A percentile compares a stretch with the other conserved stretches of the same genome.
phyloP scores from a whole-genome alignment of 2,797 vertebrate genomes.

The Pelobates cultripes region DNA sequence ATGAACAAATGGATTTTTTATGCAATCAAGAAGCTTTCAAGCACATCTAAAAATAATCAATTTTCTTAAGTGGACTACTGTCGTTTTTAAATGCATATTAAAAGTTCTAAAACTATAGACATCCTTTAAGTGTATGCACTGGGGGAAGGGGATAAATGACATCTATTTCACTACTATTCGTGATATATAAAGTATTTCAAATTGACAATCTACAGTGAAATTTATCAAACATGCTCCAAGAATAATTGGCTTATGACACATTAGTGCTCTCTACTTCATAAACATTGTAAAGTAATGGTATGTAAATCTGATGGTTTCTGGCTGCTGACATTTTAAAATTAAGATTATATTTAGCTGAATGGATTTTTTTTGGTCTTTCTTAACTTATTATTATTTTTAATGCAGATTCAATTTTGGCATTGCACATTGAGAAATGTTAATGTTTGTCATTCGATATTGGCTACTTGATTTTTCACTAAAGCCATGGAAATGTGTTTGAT shows the following conservation, averaged over 20 bases:
- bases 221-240: conserved; percentile 30
- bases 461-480: conserved; percentile 4
- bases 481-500: conserved; percentile 6
- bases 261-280: conserved; percentile 29
- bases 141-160: not conserved
- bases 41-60: conserved; percentile 43
- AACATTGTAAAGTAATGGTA: conserved; percentile 34
- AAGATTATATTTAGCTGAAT: conserved; percentile 19
- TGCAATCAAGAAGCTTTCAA: conserved; percentile 30
- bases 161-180: not conserved
- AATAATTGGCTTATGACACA: conserved; percentile 44
- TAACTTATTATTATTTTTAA: conserved; percentile 14
- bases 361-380: conserved; percentile 16
- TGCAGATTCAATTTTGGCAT: conserved; percentile 23
- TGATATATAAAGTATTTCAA: conserved; percentile 21
- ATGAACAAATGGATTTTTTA: conserved; percentile 32
- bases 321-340: conserved; percentile 52
- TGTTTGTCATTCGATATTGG: conserved; percentile 22
- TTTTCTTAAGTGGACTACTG: conserved; percentile 49
- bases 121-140: not conserved
- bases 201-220: conserved; percentile 25
- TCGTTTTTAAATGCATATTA: conserved; percentile 26
- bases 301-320: conserved; percentile 44
- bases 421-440: conserved; percentile 38
- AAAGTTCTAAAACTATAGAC: conserved; percentile 31